Evolutionary conservation across 2,888 invertebrate genomes (phyloP), one percentile per base, ranked within the genome.

Genomic region (Drymonia ruficornis): DNA sequence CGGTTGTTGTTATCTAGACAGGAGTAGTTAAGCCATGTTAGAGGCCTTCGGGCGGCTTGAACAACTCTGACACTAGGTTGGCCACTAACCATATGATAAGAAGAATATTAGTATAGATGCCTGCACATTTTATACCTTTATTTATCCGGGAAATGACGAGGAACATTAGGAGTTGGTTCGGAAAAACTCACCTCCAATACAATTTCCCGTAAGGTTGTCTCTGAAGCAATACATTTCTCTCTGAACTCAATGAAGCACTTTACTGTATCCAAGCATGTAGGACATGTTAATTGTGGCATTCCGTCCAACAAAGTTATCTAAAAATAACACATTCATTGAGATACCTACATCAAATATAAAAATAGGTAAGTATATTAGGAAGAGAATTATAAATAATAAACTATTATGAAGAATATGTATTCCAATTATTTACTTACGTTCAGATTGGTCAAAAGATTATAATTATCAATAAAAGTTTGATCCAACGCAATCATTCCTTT

Each of bases 361-460:
- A 38, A 0, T n/a, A n/a, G n/a, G n/a, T n/a, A n/a, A n/a, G n/a
- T n/a, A 8, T 18, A 18, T 19, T 2, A 19, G 3, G 23, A 44
- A 23, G 4, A 38, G 18, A 48, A 19, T n/a, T 1, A n/a, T n/a
- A 0, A 13, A 36, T 4, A 36, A 13, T 36, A 36, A 3, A n/a
- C 3, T 4, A 11, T 36, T 4, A 36, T 36, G 4, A n/a, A 3
- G 31, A 11, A n/a, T 5, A 13, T 9, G 12, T n/a, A 6, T 4
- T 5, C 36, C 3, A 36, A 5, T 6, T n/a, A 36, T n/a, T 11
- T 0, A 72, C 82, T 81, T 73, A 89, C 89, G 57, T 78, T 71
- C 42, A 89, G 65, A 69, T 76, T 76, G n/a, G 89, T 89, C 11
- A 89, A 65, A 47, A 82, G 60, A 61, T 87, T 88, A 62, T 81